A percentile compares a stretch with the other conserved stretches of the same genome.
These are phyloP conservation scores for Paedocypris micromegethes DNA, from an alignment of 2,797 vertebrate species.

Conservation along the genomic window DNA sequence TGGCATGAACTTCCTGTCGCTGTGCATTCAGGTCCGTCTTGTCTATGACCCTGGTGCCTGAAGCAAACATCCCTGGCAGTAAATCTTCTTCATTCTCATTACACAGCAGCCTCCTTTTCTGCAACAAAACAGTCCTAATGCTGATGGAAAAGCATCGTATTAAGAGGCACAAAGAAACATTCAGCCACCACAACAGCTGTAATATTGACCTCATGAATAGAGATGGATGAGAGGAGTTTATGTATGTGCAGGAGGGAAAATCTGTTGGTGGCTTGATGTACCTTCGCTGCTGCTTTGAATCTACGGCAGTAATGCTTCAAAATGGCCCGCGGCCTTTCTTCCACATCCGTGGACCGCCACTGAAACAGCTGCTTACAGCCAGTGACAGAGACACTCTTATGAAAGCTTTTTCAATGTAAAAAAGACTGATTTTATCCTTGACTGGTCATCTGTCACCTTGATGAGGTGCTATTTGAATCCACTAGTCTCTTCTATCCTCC, in stretches of 20 bases:
- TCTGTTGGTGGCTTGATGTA: background rate
- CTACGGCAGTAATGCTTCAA: conserved; percentile 8
- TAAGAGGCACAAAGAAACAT: conserved; percentile 63
- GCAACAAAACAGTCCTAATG: conserved; percentile 61
- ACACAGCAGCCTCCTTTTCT: conserved; percentile 48
- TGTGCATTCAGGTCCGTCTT: background rate
- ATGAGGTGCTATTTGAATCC: conserved; percentile 22
- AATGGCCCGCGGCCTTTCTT: conserved; percentile 26
- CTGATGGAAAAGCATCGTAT: conserved; percentile 62
- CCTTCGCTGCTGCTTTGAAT: conserved; percentile 11
- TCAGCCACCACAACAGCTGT: conserved; percentile 60
- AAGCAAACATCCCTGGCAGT: conserved; percentile 54
- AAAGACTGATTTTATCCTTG: conserved; percentile 15
- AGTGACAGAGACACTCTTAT: conserved; percentile 14
- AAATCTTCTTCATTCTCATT: conserved; percentile 72
- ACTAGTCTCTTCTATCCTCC: conserved; percentile 5
- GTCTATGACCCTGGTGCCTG: conserved; percentile 35
- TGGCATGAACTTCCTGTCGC: too few relatives aligned
- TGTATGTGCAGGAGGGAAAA: background rate
- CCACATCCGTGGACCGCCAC: background rate
- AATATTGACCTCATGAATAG: conserved; percentile 69
- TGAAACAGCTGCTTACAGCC: conserved; percentile 6
- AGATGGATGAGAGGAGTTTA: conserved; percentile 57
- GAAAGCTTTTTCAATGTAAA: conserved; percentile 12
- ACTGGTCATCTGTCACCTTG: conserved; percentile 31